Evolutionary conservation across 2,888 invertebrate species (phyloP), one percentile per base, ranked within the genome.

Genomic region (Diachrysia chrysitis): DNA sequence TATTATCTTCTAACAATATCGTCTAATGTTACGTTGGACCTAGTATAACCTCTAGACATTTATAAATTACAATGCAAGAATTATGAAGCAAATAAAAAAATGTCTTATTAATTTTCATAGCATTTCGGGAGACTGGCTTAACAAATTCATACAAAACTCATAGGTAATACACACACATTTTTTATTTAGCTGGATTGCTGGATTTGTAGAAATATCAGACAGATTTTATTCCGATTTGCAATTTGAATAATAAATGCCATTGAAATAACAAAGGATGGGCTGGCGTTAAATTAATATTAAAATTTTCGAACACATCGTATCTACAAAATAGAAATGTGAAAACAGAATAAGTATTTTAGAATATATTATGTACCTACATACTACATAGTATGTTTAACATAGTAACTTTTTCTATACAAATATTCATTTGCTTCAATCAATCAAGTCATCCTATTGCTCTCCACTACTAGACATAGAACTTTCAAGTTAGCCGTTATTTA

Each of bases 161-260:
- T 25, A 63, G 19, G 1, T 70, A 75, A 58, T 21, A 63, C 23
- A 17, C 57, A 19, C 17, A 48, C 64, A 48, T 75, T 57, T 42
- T 64, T 64, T 69, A 73, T 75, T 69, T 48, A 69, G 42, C 57
- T 48, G 48, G n/a, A 59, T 69, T 73, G 42, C 57, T 48, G 48
- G n/a, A 59, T 69, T 73, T 69, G 70, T 55, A 58, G 58, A 69
- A 75, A 75, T 17, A 71, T 56, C 54, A 54, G 42, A 25, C 17
- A 23, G 58, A 58, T 58, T 66, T 65, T 54, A 57, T 23, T 21
- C n/a, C 46, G 60, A 58, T 62, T 74, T 59, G 59, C 63, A 60
- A 55, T 65, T 71, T 72, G 63, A 76, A 76, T 73, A 61, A 75
- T 69, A 55, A 7, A 76, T 70, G 60, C n/a, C 2, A 69, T 64